Conservation (phyloP, 1,140 invertebrate genomes). For the Pemphigus obesinymphae region DNA sequence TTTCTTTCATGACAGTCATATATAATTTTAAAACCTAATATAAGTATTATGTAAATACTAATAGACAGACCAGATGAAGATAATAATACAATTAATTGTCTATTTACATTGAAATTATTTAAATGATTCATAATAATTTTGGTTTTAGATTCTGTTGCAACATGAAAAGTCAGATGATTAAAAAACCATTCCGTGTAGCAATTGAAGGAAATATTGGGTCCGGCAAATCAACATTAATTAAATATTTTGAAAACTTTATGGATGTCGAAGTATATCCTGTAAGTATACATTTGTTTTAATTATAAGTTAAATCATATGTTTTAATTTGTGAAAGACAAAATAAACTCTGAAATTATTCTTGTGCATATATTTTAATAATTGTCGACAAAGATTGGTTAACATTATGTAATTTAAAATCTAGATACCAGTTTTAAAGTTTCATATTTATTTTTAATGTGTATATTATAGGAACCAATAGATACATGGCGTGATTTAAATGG, state of each 20-base stretch:
- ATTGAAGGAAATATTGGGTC: constrained; percentile 61
- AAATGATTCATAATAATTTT: not conserved
- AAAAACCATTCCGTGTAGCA: constrained; percentile 49
- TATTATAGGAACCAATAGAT: constrained; percentile 50
- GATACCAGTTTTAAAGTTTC: not conserved
- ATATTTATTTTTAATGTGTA: not conserved
- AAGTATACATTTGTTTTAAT: not conserved
- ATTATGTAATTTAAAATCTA: not conserved
- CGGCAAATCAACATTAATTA: constrained; percentile 59
- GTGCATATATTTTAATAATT: not conserved
- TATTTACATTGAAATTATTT: not conserved
- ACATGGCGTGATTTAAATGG: constrained; percentile 56
- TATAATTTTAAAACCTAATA: too few species aligned
- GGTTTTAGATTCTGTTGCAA: not conserved
- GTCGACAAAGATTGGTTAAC: too few species aligned
- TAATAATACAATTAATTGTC: not conserved
- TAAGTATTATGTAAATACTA: too few species aligned
- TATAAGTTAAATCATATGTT: not conserved
- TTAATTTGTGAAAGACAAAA: too few species aligned
- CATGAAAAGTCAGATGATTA: not conserved
- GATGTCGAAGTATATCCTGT: constrained; percentile 46
- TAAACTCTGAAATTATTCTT: too few species aligned
- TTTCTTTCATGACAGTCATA: too few species aligned
- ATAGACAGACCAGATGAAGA: too few species aligned
- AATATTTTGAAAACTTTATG: constrained; percentile 53